A percentile compares a stretch with the other conserved stretches of the same genome.
Evolutionary conservation across 2,888 invertebrate species (phyloP).

Genomic region (Melinaea menophilus): DNA sequence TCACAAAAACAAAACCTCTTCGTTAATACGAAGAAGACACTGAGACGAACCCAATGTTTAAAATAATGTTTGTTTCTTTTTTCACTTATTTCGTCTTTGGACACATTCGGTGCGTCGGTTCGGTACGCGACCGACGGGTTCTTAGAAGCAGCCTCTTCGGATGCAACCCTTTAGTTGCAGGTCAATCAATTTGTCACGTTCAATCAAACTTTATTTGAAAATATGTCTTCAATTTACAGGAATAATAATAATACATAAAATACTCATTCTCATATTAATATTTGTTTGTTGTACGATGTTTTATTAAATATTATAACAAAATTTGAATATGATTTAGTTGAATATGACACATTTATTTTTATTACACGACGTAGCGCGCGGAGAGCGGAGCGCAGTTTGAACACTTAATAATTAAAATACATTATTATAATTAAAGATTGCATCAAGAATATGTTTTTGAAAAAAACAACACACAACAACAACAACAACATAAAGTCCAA

Average conservation of each 20-base stretch:
- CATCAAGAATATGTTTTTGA: too few relatives aligned
- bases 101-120: not conserved
- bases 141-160: not conserved
- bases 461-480: too few relatives aligned
- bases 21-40: not conserved
- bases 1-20: not conserved
- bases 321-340: too few relatives aligned
- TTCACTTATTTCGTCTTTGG: not conserved
- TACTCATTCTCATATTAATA: too few relatives aligned
- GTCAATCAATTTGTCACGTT: not conserved
- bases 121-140: not conserved
- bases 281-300: too few relatives aligned
- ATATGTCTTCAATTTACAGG: not conserved
- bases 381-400: too few relatives aligned
- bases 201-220: not conserved
- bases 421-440: too few relatives aligned
- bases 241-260: not conserved
- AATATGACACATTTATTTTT: too few relatives aligned
- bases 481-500: too few relatives aligned
- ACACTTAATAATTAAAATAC: too few relatives aligned
- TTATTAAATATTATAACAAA: too few relatives aligned
- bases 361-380: too few relatives aligned
- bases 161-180: not conserved
- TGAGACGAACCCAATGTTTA: not conserved
- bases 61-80: not conserved